phyloP scores from a whole-genome alignment of 2,113 vertebrate genomes.

The Chrysemys picta region DNA sequence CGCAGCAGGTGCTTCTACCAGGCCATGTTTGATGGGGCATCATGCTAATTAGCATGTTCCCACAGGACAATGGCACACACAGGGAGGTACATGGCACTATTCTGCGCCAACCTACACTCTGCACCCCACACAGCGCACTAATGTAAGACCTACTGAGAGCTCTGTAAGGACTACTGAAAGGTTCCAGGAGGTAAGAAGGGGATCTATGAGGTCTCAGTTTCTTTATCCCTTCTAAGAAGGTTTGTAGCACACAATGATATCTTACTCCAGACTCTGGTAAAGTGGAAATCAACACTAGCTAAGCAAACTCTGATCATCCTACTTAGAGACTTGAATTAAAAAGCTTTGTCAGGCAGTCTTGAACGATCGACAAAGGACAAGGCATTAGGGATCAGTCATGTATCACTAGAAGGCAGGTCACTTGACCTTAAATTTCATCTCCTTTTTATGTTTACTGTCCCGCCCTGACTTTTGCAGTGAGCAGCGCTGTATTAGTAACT shows the following conservation, averaged over 20 bases:
- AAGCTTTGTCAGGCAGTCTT: conserved; percentile 64
- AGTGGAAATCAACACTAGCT: conserved; percentile 58
- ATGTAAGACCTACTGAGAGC: too few relatives aligned
- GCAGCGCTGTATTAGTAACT: background rate
- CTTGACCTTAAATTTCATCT: background rate
- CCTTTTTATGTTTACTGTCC: background rate
- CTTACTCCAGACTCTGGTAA: conserved; percentile 38
- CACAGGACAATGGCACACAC: too few relatives aligned
- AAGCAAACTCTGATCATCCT: conserved; percentile 61
- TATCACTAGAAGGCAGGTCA: background rate
- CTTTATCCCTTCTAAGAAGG: conserved; percentile 65
- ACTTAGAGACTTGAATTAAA: conserved; percentile 73
- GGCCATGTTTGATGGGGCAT: background rate
- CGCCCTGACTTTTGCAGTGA: background rate
- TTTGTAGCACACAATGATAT: conserved; percentile 44
- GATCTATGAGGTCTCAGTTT: conserved; percentile 27
- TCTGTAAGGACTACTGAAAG: accelerated
- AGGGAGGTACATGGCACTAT: background rate
- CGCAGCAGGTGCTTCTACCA: background rate
- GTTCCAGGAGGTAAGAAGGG: background rate
- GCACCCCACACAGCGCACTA: accelerated
- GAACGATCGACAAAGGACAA: conserved; percentile 56
- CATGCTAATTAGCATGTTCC: background rate
- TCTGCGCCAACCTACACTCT: background rate
- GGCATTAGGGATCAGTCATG: conserved; percentile 15